A percentile compares a stretch with the other conserved stretches of the same genome.
Conservation (phyloP, 2,888 invertebrate species). For the Noctua janthina region DNA sequence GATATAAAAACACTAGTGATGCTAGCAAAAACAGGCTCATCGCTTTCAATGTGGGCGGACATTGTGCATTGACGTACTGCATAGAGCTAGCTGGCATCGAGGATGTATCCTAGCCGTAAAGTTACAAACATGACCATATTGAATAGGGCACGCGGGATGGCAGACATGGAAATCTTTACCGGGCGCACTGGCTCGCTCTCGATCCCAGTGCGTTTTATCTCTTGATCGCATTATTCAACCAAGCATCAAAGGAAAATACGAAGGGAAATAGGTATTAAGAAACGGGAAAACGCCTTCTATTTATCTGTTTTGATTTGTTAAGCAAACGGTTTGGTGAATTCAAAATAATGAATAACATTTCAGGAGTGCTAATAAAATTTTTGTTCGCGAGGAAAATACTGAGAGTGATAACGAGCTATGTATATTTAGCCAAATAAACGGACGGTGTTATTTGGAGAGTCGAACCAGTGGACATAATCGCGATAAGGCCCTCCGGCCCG, state of each 20-base stretch:
- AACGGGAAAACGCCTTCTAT: constrained; percentile 81
- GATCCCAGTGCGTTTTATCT: constrained; percentile 86
- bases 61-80: constrained; percentile 24
- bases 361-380: constrained; percentile 24
- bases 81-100: constrained; percentile 5
- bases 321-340: constrained; percentile 73
- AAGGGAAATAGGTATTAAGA: constrained; percentile 81
- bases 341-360: constrained; percentile 52
- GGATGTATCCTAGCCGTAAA: constrained; percentile 61
- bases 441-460: constrained; percentile 62
- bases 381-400: constrained; percentile 17
- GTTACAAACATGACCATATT: constrained; percentile 74
- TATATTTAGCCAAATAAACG: constrained; percentile 54
- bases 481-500: constrained; percentile 73
- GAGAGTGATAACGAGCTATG: constrained; percentile 32
- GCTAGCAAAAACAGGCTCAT: constrained; percentile 18
- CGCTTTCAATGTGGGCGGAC: too few relatives aligned
- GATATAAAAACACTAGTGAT: constrained; percentile 15
- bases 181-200: constrained; percentile 76
- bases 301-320: constrained; percentile 81
- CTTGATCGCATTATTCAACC: constrained; percentile 88
- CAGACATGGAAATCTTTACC: constrained; percentile 78
- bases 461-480: constrained; percentile 71
- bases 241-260: constrained; percentile 87
- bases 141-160: constrained; percentile 72